A percentile compares a stretch with the other conserved stretches of the same genome.
Conservation (phyloP, 2,113 vertebrate genomes). For the Dicerorhinus sumatrensis region DNA sequence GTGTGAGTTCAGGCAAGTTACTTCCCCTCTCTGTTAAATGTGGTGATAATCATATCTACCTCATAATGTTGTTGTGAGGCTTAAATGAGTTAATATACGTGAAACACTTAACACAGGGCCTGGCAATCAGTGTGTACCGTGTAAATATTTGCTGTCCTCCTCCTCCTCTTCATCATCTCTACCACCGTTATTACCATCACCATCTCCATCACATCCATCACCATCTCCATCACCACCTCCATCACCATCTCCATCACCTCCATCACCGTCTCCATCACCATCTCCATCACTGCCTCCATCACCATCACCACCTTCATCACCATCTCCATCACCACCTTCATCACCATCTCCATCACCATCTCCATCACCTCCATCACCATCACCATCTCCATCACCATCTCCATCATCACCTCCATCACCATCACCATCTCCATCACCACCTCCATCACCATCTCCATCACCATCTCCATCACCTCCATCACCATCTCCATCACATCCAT, state of each 20-base stretch:
- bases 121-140: not conserved
- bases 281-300: no score
- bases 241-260: not conserved
- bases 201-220: rapidly evolving
- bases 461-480: not conserved
- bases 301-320: not conserved
- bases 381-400: rapidly evolving
- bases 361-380: not conserved
- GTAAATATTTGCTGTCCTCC: no score
- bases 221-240: rapidly evolving
- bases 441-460: not conserved
- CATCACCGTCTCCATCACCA: not conserved
- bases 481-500: no score
- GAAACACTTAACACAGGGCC: not conserved
- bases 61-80: rapidly evolving
- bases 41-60: not conserved
- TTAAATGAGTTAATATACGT: not conserved
- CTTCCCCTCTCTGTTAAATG: not conserved
- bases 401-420: not conserved
- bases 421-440: not conserved
- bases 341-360: rapidly evolving
- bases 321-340: rapidly evolving
- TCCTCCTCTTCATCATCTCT: not conserved
- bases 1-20: not conserved
- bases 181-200: not conserved